Percentiles rank a stretch among this genome's conserved stretches.
Conservation (phyloP, 2,888 invertebrate genomes). For the Lasioglossum lativentre region DNA sequence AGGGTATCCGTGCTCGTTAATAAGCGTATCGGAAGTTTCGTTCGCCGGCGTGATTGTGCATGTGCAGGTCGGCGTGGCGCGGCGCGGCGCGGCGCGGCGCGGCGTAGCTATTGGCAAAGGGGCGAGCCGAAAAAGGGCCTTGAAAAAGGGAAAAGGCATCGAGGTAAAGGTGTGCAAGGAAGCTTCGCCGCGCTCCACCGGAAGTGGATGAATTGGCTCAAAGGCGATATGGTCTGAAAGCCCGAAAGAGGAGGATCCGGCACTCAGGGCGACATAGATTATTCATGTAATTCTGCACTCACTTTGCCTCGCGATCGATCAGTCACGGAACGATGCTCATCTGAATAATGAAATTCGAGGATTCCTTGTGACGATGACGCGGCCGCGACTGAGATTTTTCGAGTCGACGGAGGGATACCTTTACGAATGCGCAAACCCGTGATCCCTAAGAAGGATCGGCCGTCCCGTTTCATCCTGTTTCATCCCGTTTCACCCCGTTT, state of each 20-base stretch:
- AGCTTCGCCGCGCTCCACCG: slow-evolving; percentile 61
- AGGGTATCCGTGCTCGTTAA: slow-evolving; percentile 6
- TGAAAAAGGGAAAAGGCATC: slow-evolving; percentile 40
- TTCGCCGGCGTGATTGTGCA: background rate
- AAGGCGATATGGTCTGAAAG: slow-evolving; percentile 73
- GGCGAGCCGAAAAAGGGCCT: slow-evolving; percentile 50
- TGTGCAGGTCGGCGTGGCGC: background rate
- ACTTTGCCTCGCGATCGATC: slow-evolving; percentile 73
- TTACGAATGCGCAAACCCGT: slow-evolving; percentile 44
- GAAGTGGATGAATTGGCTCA: slow-evolving; percentile 75
- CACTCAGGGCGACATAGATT: slow-evolving; percentile 74
- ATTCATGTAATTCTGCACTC: slow-evolving; percentile 76
- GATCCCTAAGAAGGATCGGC: slow-evolving; percentile 30
- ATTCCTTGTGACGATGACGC: slow-evolving; percentile 70
- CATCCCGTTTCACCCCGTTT: background rate
- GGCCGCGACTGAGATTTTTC: slow-evolving; percentile 60
- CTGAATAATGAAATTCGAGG: slow-evolving; percentile 74
- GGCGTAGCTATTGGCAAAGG: slow-evolving; percentile 43
- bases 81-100: background rate
- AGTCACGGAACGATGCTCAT: slow-evolving; percentile 74
- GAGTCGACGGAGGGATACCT: slow-evolving; percentile 38
- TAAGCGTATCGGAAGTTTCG: slow-evolving; percentile 16
- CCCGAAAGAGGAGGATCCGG: slow-evolving; percentile 71
- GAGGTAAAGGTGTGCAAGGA: slow-evolving; percentile 59
- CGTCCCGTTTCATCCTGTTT: slow-evolving; percentile 25